phyloP scores from a whole-genome alignment of 1,140 invertebrate genomes.

The Drosophila novamexicana region DNA sequence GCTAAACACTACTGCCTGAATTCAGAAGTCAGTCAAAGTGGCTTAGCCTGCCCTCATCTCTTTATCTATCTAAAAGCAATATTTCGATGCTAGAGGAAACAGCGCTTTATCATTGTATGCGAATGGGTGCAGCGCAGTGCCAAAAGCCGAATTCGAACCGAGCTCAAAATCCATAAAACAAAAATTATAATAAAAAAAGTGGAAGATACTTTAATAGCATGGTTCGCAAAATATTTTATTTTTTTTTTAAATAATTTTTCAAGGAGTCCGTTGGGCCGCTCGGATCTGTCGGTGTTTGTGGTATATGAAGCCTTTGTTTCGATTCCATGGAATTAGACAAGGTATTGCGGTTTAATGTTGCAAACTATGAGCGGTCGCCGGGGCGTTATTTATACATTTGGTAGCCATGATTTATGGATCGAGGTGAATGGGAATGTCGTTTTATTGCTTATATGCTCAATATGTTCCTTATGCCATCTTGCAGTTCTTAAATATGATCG shows the following conservation, averaged over 20 bases:
- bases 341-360: constrained; percentile 57
- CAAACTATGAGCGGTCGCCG: constrained; percentile 52
- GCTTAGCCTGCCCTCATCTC: constrained; percentile 34
- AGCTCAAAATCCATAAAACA: constrained; percentile 31
- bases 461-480: constrained; percentile 31
- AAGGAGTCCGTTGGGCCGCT: constrained; percentile 42
- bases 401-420: constrained; percentile 65
- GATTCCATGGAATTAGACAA: constrained; percentile 69
- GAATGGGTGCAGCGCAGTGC: constrained; percentile 67
- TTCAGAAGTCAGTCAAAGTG: constrained; percentile 74
- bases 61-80: constrained; percentile 70
- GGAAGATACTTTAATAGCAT: constrained; percentile 64
- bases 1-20: constrained; percentile 64
- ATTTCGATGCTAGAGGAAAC: constrained; percentile 63
- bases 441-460: constrained; percentile 37
- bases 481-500: constrained; percentile 22
- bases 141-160: constrained; percentile 15
- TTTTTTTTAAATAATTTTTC: constrained; percentile 53
- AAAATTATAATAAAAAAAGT: constrained; percentile 24
- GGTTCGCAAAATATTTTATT: constrained; percentile 33
- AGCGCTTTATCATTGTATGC: constrained; percentile 65
- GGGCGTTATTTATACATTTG: constrained; percentile 61
- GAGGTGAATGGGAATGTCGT: constrained; percentile 31
- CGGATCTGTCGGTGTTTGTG: constrained; percentile 18
- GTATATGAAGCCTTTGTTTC: constrained; percentile 58